Conservation (phyloP, 2,113 vertebrate species). For the Tonatia bakeri region DNA sequence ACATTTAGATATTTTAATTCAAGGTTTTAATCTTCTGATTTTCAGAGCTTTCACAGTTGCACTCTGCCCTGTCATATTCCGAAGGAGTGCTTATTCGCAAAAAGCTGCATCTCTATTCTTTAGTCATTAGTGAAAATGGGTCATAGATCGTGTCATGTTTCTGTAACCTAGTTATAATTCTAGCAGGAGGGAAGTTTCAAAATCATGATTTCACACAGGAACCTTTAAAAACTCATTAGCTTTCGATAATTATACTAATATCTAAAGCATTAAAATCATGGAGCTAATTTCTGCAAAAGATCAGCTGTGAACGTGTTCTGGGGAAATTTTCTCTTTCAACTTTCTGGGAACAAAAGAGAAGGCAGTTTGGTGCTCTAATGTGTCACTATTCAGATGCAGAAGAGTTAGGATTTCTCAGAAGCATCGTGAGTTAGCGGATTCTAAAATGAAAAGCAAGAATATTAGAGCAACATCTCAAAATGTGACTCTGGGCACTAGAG, state of each 20-base stretch:
- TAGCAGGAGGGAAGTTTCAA: conserved; percentile 74
- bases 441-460: conserved; percentile 60
- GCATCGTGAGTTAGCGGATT: conserved; percentile 57
- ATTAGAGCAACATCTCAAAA: conserved; percentile 66
- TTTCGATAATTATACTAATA: conserved; percentile 82
- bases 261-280: conserved; percentile 77
- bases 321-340: conserved; percentile 69
- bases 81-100: conserved; percentile 69
- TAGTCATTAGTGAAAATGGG: conserved; percentile 79
- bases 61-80: background rate
- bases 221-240: conserved; percentile 83
- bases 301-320: conserved; percentile 53
- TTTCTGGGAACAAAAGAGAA: conserved; percentile 65
- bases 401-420: conserved; percentile 49
- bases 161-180: conserved; percentile 80
- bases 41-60: conserved; percentile 51
- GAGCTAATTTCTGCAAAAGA: conserved; percentile 77
- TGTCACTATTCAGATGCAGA: conserved; percentile 41
- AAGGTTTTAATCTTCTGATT: background rate
- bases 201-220: conserved; percentile 79
- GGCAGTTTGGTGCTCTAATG: conserved; percentile 41
- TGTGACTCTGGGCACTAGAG: conserved; percentile 47
- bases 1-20: conserved; percentile 52
- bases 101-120: conserved; percentile 58
- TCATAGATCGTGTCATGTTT: conserved; percentile 78